Evolutionary conservation across 2,113 vertebrate genomes (phyloP), one percentile per base, ranked within the genome.

Genomic region (Myiopsitta monachus): DNA sequence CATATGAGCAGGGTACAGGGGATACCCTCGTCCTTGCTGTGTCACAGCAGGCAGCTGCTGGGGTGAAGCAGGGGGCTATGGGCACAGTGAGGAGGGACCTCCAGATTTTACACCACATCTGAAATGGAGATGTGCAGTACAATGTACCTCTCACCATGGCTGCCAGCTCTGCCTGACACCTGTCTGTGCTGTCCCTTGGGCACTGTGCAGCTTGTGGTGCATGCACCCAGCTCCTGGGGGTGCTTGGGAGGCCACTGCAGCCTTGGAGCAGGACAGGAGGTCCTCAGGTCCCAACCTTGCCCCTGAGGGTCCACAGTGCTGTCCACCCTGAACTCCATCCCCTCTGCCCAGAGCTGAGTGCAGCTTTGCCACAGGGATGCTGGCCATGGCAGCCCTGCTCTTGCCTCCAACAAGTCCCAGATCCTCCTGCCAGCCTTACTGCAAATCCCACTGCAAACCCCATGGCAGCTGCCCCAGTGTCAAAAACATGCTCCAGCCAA

Each of bases 71-170:
- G 28, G 11, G 14, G 11, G 33, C 16, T 36, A 5, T 3, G 36
- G 63, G 36, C 57, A 61, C 21, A 38, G n/a, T 0, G 2, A 43
- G 27, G 6, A 26, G 36, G 14, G 1, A 51, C 1, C 26, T 12
- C 7, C 46, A 7, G 43, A 19, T 21, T 47, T 44, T 17, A 55
- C 27, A 18, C 21, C 49, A 11, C 8, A 5, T 26, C 43, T 73
- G n/a, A 6, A 24, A 23, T 21, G 64, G 63, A 26, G 55, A 15
- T 12, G 44, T 28, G n/a, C 17, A 54, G 78, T 51, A 62, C 24
- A 5, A 2, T 2, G 51, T 52, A 24, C 7, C 30, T 38, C 28
- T 6, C 49, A 0, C 4, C 0, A 1, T 10, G 70, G 3, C 0
- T 78, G 23, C 18, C 38, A 43, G 17, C 39, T 52, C 49, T 15